Conservation (phyloP, 2,888 invertebrate genomes). For the Tipula unca region DNA sequence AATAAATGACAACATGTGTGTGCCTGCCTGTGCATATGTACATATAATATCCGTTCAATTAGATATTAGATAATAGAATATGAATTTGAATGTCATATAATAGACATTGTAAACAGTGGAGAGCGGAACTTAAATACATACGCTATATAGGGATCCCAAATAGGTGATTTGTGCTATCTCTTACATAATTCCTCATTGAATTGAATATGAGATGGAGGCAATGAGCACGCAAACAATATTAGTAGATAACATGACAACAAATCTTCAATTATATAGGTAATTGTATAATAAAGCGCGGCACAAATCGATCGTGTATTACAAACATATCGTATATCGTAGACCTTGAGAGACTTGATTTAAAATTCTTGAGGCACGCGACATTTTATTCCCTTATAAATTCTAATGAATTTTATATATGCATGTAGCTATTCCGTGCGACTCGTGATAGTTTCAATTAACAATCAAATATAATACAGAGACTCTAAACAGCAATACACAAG, state of each 20-base stretch:
- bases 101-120: too few species aligned
- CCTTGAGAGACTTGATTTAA: neutral
- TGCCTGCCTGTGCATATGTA: neutral
- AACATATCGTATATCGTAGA: neutral
- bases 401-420: neutral
- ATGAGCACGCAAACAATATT: neutral
- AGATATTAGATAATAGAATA: neutral
- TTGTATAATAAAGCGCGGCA: neutral
- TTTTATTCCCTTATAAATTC: neutral
- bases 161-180: neutral
- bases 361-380: neutral
- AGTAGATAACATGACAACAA: neutral
- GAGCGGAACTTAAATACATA: too few species aligned
- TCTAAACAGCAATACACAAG: neutral
- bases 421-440: neutral
- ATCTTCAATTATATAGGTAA: neutral
- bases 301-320: neutral
- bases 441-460: neutral
- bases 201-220: neutral
- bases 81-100: neutral
- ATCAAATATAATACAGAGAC: neutral
- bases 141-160: neutral
- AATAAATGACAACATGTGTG: neutral
- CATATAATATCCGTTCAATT: neutral
- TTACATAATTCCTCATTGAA: neutral